Evolutionary conservation across 2,113 vertebrate species (phyloP).

Genomic region (Setophaga petechia): DNA sequence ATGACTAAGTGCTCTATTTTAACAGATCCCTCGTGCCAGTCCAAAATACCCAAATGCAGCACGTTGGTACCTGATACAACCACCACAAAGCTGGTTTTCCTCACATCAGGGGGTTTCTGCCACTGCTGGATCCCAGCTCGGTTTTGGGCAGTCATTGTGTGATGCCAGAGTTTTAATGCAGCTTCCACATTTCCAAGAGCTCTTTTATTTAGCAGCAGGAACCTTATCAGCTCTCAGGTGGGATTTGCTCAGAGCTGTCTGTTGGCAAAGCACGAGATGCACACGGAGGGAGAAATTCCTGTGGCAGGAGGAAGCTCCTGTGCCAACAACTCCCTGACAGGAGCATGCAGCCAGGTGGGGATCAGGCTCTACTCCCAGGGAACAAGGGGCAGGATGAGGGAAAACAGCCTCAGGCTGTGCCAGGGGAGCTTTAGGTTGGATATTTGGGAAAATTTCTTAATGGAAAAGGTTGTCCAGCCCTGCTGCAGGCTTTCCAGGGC

Average conservation of each 20-base stretch:
- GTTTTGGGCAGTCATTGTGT: background rate
- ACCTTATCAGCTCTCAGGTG: background rate
- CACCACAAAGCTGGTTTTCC: background rate
- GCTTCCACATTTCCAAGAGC: rapidly evolving
- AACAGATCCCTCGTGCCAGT: conserved; percentile 26
- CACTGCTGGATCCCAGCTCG: rapidly evolving
- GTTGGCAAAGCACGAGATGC: background rate
- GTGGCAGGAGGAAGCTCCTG: background rate
- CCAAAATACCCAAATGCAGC: conserved; percentile 13
- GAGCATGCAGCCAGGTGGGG: background rate
- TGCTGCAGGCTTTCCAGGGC: background rate
- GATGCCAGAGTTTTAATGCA: rapidly evolving
- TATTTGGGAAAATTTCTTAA: background rate
- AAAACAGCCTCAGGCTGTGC: background rate
- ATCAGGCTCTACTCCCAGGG: background rate
- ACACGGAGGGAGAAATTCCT: rapidly evolving
- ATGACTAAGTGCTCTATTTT: conserved; percentile 69
- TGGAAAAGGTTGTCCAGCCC: background rate
- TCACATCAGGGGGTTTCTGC: background rate
- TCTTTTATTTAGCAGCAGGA: background rate
- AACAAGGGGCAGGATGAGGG: background rate
- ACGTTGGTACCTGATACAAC: background rate
- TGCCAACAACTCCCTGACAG: background rate
- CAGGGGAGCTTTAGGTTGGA: background rate
- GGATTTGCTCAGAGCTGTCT: background rate